Percentiles rank a stretch among this genome's conserved stretches.
Evolutionary conservation across 1,140 invertebrate species (phyloP).

Genomic region (Neoseiulus cucumeris): DNA sequence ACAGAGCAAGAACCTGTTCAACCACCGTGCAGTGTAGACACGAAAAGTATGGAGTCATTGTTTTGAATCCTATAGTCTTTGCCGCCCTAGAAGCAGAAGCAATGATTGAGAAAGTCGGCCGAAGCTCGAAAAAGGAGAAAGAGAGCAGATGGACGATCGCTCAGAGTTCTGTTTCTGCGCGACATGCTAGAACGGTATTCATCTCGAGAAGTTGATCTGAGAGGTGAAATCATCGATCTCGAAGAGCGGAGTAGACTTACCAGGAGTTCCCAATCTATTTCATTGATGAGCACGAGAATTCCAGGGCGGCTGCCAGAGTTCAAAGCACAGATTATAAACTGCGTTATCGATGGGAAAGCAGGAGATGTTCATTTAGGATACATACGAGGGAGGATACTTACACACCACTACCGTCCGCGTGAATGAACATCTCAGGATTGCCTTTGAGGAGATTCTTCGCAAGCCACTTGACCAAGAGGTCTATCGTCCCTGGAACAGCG

Average conservation of each 20-base stretch:
- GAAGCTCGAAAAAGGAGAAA: conserved; percentile 15
- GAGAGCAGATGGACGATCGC: not conserved
- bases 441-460: conserved; percentile 62
- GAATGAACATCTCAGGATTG: conserved; percentile 67
- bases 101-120: not conserved
- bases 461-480: conserved; percentile 52
- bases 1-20: conserved; percentile 23
- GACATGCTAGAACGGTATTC: not conserved
- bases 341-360: conserved; percentile 10
- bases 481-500: conserved; percentile 44
- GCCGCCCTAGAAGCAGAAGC: conserved; percentile 33
- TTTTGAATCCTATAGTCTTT: conserved; percentile 37
- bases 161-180: not conserved
- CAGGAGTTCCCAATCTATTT: conserved; percentile 74
- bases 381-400: conserved; percentile 30
- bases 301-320: conserved; percentile 47
- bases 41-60: conserved; percentile 43
- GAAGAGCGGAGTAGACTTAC: conserved; percentile 30
- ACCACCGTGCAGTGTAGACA: conserved; percentile 49
- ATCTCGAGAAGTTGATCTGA: not conserved
- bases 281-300: conserved; percentile 75
- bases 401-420: conserved; percentile 44
- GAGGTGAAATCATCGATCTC: conserved; percentile 1
- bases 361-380: too few species aligned
- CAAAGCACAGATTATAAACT: conserved; percentile 23